Base-by-base conservation (phyloP, 2,888 invertebrate species). In the Campaea margaritaria region DNA sequence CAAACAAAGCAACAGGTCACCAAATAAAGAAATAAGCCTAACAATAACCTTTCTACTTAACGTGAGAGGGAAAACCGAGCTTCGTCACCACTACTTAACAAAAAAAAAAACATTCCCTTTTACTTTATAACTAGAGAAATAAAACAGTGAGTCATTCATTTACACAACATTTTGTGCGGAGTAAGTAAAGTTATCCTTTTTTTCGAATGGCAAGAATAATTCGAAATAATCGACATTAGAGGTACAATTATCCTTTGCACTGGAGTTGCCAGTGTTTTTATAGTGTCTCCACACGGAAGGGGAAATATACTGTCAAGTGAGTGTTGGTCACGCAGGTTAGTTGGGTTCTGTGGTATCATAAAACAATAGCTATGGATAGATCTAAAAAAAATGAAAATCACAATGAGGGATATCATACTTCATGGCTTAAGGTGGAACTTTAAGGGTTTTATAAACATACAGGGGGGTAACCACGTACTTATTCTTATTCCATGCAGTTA, bases 231-330 rank as follows among this genome's bases (percentile, higher is more conserved):
- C 36, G 38, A 14, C 28, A 59, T 47, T 47, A 65, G 36, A 39
- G 49, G 43, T 62, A 58, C 53, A 64, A 61, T 61, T 61, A 64
- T 61, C 45, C 44, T 43, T 31, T 38, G 39, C 48, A 55, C 34
- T 64, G 34, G 53, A 53, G 58, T 58, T 53, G 54, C 53, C n/a
- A 52, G 36, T 16, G 54, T 39, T 64, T 59, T 64, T 64, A 64
- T 64, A 21, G 64, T 46, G 43, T 9, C 52, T 64, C 46, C 49
- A 52, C 64, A 64, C 61, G 64, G 9, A 38, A 52, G 38, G 52
- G 44, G 31, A 43, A 54, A 51, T 47, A 38, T 27, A 13, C 42
- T 10, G 51, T 36, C 54, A 46, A 34, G 47, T 39, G 28, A 13
- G 31, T 42, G 5, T 36, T 10, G n/a, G 3, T n/a, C 11, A n/a